A percentile compares a stretch with the other conserved stretches of the same genome.
Evolutionary conservation across 2,888 invertebrate genomes (phyloP).

Genomic region (Drosophila peninsularis): DNA sequence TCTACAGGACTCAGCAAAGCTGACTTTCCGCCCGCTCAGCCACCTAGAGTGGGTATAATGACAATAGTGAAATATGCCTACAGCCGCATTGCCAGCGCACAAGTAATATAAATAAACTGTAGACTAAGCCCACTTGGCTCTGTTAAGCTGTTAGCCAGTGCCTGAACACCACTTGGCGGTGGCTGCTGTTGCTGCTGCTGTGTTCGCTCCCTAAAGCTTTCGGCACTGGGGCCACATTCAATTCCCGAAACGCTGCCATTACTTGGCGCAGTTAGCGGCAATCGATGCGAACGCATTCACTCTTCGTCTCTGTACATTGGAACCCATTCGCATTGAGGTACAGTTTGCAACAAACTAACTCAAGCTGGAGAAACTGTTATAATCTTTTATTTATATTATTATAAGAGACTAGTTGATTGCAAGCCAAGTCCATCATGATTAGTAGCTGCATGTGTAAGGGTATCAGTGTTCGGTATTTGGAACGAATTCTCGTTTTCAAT

Average conservation of each 20-base stretch:
- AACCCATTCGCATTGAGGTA: background rate
- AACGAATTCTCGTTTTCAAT: slow-evolving; percentile 37
- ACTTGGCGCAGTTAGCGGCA: slow-evolving; percentile 38
- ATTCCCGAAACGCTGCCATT: slow-evolving; percentile 30
- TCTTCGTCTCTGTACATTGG: slow-evolving; percentile 12
- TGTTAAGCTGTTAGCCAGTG: slow-evolving; percentile 33
- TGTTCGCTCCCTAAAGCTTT: background rate
- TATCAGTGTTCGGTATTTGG: background rate
- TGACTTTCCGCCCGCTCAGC: no score
- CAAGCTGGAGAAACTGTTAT: no score
- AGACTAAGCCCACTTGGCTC: slow-evolving; percentile 56
- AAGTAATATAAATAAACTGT: slow-evolving; percentile 57
- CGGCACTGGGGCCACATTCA: slow-evolving; percentile 8
- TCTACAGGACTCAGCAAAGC: no score
- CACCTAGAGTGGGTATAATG: background rate
- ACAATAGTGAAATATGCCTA: slow-evolving; percentile 25
- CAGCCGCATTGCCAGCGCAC: slow-evolving; percentile 17
- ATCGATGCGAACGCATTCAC: slow-evolving; percentile 42
- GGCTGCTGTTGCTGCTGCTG: background rate
- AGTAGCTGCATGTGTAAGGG: background rate
- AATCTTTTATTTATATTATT: background rate
- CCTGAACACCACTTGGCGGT: background rate
- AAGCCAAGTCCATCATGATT: accelerated
- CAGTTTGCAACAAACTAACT: background rate
- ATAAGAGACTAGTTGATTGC: no score